Conservation (phyloP, 2,113 vertebrate species). For the Lepus americanus region DNA sequence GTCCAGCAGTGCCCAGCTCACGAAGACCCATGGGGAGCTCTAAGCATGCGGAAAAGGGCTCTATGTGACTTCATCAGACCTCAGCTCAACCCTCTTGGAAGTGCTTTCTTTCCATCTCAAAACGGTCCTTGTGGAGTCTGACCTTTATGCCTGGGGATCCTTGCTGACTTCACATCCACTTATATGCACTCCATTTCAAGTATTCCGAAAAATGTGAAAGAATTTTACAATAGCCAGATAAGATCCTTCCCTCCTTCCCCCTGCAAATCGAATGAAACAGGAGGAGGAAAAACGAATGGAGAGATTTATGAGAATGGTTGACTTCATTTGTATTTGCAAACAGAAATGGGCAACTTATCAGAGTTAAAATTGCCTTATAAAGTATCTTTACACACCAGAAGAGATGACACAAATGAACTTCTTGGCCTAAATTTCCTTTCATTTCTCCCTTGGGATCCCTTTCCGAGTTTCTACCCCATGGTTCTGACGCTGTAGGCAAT, state of each 20-base stretch:
- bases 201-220: constrained; percentile 25
- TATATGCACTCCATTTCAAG: constrained; percentile 51
- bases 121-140: constrained; percentile 63
- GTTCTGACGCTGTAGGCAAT: not conserved
- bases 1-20: constrained; percentile 25
- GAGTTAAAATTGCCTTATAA: constrained; percentile 68
- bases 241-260: not conserved
- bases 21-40: not conserved
- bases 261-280: not conserved
- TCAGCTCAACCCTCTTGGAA: not conserved
- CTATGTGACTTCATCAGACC: not conserved
- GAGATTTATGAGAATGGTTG: constrained; percentile 41
- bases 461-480: not conserved
- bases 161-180: not conserved
- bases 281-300: not conserved
- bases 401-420: constrained; percentile 55
- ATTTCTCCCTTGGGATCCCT: constrained; percentile 7
- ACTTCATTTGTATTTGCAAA: constrained; percentile 21
- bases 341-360: constrained; percentile 48
- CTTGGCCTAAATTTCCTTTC: constrained; percentile 56
- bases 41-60: not conserved
- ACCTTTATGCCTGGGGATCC: not conserved
- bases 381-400: constrained; percentile 56
- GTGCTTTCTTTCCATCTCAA: too few relatives aligned
- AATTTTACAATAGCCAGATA: not conserved